Percentiles rank a stretch among this genome's conserved stretches.
Evolutionary conservation across 1,140 invertebrate species (phyloP).

Genomic region (Drosophila sp.): DNA sequence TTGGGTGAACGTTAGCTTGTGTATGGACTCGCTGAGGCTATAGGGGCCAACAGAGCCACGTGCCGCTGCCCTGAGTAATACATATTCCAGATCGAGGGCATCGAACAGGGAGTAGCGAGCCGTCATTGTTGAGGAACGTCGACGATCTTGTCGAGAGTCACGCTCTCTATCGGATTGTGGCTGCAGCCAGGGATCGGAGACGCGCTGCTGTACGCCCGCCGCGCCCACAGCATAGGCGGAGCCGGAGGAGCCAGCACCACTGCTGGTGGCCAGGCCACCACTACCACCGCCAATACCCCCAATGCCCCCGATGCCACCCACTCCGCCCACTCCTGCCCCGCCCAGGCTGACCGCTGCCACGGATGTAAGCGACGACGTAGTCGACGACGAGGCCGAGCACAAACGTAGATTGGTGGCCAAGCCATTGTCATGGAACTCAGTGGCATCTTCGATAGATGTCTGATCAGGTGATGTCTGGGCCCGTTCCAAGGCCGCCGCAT

Average conservation of each 20-base stretch:
- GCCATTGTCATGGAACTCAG: slow-evolving; percentile 79
- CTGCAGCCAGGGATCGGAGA: slow-evolving; percentile 83
- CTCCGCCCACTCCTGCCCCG: slow-evolving; percentile 44
- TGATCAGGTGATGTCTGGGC: slow-evolving; percentile 80
- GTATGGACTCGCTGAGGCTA: slow-evolving; percentile 88
- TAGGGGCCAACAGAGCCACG: slow-evolving; percentile 89
- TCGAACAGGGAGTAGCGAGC: slow-evolving; percentile 88
- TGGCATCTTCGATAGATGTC: slow-evolving; percentile 82
- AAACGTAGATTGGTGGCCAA: slow-evolving; percentile 72
- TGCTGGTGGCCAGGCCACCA: slow-evolving; percentile 56
- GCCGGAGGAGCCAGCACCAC: slow-evolving; percentile 67
- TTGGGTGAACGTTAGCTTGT: slow-evolving; percentile 90
- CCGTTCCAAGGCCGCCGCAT: slow-evolving; percentile 84
- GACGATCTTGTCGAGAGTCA: slow-evolving; percentile 66
- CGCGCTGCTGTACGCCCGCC: slow-evolving; percentile 83
- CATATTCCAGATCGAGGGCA: slow-evolving; percentile 88
- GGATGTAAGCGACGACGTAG: slow-evolving; percentile 85
- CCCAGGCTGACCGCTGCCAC: slow-evolving; percentile 83
- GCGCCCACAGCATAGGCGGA: slow-evolving; percentile 79
- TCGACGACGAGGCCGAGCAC: slow-evolving; percentile 84
- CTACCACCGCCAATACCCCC: slow-evolving; percentile 71
- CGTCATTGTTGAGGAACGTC: slow-evolving; percentile 85
- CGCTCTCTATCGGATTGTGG: slow-evolving; percentile 78
- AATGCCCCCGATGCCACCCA: slow-evolving; percentile 44
- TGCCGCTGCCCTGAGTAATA: slow-evolving; percentile 87